Percentiles rank a stretch among this genome's conserved stretches.
These are phyloP conservation scores for Atta colombica DNA, from an alignment of 1,140 invertebrate genomes.

Conservation along the genomic window DNA sequence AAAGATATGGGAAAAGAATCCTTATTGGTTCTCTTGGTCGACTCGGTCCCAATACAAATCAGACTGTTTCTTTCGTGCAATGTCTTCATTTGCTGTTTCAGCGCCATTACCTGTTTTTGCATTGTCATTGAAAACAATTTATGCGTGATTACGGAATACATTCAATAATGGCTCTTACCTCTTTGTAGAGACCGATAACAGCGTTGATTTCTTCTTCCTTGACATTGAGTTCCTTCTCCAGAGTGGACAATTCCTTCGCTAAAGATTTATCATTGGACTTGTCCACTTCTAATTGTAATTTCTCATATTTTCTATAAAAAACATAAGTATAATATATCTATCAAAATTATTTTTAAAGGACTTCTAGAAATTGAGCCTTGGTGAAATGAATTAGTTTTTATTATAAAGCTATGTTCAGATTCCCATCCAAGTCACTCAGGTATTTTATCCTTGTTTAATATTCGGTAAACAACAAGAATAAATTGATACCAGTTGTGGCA, in stretches of 20 bases:
- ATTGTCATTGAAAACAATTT: slow-evolving; percentile 10
- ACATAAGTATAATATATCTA: slow-evolving; percentile 1
- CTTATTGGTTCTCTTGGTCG: slow-evolving; percentile 14
- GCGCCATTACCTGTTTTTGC: slow-evolving; percentile 77
- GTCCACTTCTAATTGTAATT: slow-evolving; percentile 78
- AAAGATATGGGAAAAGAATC: slow-evolving; percentile 27
- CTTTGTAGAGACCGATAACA: slow-evolving; percentile 86
- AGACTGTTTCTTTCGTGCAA: slow-evolving; percentile 82
- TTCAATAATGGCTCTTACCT: slow-evolving; percentile 76
- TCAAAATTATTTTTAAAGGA: not conserved
- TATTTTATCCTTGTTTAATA: too few relatives aligned
- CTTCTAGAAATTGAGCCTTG: too few relatives aligned
- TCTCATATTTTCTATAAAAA: slow-evolving; percentile 84
- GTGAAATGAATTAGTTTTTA: too few relatives aligned
- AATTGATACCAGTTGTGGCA: too few relatives aligned
- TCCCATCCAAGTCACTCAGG: too few relatives aligned
- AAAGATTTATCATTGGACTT: slow-evolving; percentile 78
- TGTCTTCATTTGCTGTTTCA: slow-evolving; percentile 86
- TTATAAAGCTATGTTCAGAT: too few relatives aligned
- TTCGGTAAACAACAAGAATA: too few relatives aligned
- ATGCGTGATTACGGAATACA: not conserved
- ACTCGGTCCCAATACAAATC: slow-evolving; percentile 77
- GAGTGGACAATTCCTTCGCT: slow-evolving; percentile 79
- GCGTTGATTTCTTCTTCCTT: slow-evolving; percentile 87
- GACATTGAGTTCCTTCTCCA: slow-evolving; percentile 84